A percentile compares a stretch with the other conserved stretches of the same genome.
Evolutionary conservation across 2,797 vertebrate species (phyloP).

Genomic region (Cossypha niveicapilla): DNA sequence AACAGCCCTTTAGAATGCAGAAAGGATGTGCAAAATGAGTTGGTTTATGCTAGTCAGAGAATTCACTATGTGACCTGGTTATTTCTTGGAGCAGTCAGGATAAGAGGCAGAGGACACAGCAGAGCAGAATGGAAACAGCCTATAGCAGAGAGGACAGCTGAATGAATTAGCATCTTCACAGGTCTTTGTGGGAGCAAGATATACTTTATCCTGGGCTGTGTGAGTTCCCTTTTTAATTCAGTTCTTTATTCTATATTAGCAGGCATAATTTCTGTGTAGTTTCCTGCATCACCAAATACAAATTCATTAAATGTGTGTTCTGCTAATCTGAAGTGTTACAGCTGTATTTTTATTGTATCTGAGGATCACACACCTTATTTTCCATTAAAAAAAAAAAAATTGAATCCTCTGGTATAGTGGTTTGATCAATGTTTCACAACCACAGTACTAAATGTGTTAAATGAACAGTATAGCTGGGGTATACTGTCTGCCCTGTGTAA

Average conservation of each 20-base stretch:
- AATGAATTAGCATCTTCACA: not conserved
- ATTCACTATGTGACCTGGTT: not conserved
- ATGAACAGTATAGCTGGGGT: not conserved
- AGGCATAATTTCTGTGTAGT: not conserved
- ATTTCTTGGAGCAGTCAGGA: not conserved
- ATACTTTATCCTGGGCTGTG: not conserved
- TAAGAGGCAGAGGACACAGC: not conserved
- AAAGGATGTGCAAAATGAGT: not conserved
- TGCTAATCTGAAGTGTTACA: not conserved
- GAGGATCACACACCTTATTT: not conserved
- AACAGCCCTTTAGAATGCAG: not conserved
- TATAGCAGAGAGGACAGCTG: not conserved
- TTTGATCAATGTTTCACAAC: not conserved
- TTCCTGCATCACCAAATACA: not conserved
- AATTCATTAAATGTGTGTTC: not conserved
- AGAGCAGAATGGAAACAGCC: not conserved
- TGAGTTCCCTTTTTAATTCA: not conserved
- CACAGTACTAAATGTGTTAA: not conserved
- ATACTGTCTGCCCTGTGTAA: not conserved
- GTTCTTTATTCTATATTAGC: not conserved
- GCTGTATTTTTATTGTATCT: not conserved
- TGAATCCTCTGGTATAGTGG: not conserved
- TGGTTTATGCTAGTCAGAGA: not conserved
- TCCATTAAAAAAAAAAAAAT: not conserved
- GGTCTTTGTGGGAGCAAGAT: not conserved